A percentile compares a stretch with the other conserved stretches of the same genome.
phyloP scores from a whole-genome alignment of 2,797 vertebrate genomes.

The Picus viridis region DNA sequence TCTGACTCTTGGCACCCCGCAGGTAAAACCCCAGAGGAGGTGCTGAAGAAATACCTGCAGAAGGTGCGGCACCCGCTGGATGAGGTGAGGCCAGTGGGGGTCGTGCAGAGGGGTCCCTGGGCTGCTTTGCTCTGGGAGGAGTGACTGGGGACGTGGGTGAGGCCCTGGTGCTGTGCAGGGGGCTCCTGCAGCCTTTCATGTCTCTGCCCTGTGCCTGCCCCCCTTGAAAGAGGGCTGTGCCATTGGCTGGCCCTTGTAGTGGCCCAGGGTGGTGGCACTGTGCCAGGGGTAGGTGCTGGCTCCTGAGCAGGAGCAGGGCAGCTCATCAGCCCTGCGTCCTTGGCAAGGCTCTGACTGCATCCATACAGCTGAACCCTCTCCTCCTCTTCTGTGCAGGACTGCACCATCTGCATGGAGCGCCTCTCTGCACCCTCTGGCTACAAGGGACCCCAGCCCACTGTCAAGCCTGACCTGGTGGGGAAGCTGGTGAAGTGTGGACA shows the following conservation, averaged over 20 bases:
- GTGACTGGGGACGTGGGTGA: fast-evolving
- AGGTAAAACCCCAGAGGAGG: constrained; percentile 96
- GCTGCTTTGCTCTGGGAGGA: neutral
- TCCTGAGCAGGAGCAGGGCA: neutral
- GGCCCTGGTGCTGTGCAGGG: fast-evolving
- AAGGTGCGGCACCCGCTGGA: constrained; percentile 93
- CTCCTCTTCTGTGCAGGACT: constrained; percentile 78
- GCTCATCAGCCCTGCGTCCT: neutral
- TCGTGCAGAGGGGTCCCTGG: fast-evolving
- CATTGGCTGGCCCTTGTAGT: neutral
- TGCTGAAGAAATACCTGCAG: constrained; percentile 94
- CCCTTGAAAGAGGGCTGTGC: neutral
- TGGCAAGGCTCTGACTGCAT: fast-evolving
- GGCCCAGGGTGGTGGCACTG: neutral
- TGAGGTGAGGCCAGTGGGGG: constrained; percentile 80
- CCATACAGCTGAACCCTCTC: neutral
- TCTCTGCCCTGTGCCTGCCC: neutral
- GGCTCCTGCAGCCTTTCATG: fast-evolving
- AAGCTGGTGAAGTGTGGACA: constrained; percentile 89
- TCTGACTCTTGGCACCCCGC: fast-evolving
- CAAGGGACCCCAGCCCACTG: constrained; percentile 84
- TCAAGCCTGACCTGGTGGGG: constrained; percentile 86
- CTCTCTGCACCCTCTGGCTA: constrained; percentile 89
- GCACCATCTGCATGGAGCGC: constrained; percentile 94
- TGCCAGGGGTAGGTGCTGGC: neutral